Evolutionary conservation across 2,797 vertebrate genomes (phyloP).

Genomic region (Sternotherus odoratus): DNA sequence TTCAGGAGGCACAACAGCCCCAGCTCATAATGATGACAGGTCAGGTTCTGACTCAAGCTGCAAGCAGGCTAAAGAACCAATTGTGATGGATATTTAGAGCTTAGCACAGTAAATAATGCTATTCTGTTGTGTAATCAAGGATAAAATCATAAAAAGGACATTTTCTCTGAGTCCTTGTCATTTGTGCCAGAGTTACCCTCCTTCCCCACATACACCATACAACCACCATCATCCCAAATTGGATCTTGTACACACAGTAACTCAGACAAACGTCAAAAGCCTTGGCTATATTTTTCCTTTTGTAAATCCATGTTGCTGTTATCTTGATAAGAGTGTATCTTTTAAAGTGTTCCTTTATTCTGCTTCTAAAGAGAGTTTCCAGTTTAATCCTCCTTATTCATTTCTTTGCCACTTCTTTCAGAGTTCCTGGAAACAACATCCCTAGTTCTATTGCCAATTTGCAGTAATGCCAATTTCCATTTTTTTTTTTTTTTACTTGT

Average conservation of each 20-base stretch:
- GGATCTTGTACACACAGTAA: background rate
- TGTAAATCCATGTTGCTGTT: background rate
- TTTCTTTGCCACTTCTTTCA: background rate
- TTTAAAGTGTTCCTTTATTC: background rate
- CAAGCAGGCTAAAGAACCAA: background rate
- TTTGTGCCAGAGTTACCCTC: background rate
- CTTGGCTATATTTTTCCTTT: background rate
- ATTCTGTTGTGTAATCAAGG: background rate
- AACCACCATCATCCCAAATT: background rate
- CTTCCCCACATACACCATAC: background rate
- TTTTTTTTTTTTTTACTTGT: background rate
- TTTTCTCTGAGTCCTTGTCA: background rate
- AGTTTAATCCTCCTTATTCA: background rate
- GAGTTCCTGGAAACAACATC: background rate
- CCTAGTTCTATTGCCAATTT: background rate
- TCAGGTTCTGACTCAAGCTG: background rate
- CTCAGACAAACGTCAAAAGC: background rate
- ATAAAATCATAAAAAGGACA: background rate
- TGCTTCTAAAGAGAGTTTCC: background rate
- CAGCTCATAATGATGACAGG: background rate
- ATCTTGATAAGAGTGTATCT: background rate
- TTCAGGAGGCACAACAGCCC: background rate
- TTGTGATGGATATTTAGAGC: background rate
- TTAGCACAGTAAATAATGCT: background rate
- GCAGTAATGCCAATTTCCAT: background rate